Base-by-base conservation (phyloP, 2,888 invertebrate genomes). In the Marronus borbonicus region DNA sequence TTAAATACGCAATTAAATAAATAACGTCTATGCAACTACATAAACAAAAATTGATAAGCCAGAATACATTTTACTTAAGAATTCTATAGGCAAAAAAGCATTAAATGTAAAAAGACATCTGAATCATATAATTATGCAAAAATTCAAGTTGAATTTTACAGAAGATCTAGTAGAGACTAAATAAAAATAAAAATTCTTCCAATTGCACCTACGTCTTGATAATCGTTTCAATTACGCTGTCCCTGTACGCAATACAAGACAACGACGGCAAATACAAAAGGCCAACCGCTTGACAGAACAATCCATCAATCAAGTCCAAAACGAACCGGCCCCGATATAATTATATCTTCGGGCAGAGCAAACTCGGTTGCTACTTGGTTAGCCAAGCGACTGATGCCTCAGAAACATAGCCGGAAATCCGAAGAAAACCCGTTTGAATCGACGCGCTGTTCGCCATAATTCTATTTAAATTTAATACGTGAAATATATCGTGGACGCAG, bases 231-330 rank as follows among this genome's bases (percentile, higher is more conserved):
- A 78, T 82, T 78, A 82, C 81, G 83, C 82, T 84, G 84, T 85
- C n/a, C 69, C 39, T 36, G 55, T 66, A 76, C 20, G 52, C 68
- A 60, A 49, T 84, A 86, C 85, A 85, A 80, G 83, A 84, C 85
- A 84, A 84, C 85, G 84, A 85, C 85, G 66, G 64, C 70, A 58
- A n/a, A 44, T 74, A 86, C 85, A 85, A 86, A 84, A 85, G 85
- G 84, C 82, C 75, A 83, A 83, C 58, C 50, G 44, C 58, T 62
- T 76, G 78, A 74, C 75, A 77, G 70, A 58, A 69, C 81, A 75
- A 80, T 81, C 80, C 80, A 81, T 80, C 81, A 81, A 81, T 80
- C 81, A 81, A 69, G 78, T 80, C 78, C 72, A 80, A 81, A 80
- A 72, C 58, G 76, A 79, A 70, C 76, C 76, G 85, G 60, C 58